These are phyloP conservation scores for Pelecanoides urinatrix DNA, from an alignment of 2,113 vertebrate species.

Conservation along the genomic window DNA sequence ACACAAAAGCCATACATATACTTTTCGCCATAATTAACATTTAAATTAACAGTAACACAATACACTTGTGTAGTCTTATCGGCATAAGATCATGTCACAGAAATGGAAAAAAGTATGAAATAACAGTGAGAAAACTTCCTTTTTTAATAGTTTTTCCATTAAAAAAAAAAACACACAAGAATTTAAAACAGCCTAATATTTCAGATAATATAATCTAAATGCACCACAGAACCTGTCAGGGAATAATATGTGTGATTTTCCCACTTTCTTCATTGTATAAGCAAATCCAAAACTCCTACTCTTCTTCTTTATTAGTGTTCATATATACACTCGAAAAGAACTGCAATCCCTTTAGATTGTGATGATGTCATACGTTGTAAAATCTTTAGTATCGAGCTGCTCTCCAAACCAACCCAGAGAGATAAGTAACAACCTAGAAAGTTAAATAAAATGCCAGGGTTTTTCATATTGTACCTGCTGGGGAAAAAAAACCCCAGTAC, in stretches of 20 bases:
- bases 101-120: not conserved
- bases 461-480: not conserved
- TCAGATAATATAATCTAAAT: not conserved
- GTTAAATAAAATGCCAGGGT: not conserved
- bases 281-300: not conserved
- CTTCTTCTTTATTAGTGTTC: not conserved
- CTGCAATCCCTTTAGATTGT: not conserved
- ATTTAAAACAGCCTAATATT: not conserved
- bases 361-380: not conserved
- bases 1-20: not conserved
- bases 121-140: not conserved
- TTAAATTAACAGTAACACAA: constrained; percentile 27
- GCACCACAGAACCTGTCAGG: not conserved
- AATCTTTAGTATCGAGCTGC: not conserved
- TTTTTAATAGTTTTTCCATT: not conserved
- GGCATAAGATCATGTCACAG: not conserved
- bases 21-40: constrained; percentile 5
- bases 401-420: not conserved
- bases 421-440: not conserved
- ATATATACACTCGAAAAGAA: not conserved
- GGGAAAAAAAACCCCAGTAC: not conserved
- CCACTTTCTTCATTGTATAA: not conserved
- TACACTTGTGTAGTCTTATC: not conserved
- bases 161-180: not conserved
- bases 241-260: not conserved